Evolutionary conservation across 2,888 invertebrate genomes (phyloP).

Genomic region (Platycheirus rosarum): DNA sequence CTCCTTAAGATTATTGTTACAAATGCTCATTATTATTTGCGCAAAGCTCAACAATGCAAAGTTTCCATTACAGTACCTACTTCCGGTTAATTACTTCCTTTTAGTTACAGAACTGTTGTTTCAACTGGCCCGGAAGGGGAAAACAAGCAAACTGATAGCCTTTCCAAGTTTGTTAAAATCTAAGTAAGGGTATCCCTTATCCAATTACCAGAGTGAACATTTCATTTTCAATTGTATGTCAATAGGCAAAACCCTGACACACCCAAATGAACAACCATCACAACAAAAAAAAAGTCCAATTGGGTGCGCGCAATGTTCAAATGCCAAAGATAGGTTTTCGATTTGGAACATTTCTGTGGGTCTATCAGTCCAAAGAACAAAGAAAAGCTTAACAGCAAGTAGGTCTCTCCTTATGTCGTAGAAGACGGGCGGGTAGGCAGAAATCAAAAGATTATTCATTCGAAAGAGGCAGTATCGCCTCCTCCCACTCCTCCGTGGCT

Average conservation of each 20-base stretch:
- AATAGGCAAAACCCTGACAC: slow-evolving; percentile 10
- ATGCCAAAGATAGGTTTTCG: background rate
- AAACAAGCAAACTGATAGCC: slow-evolving; percentile 5
- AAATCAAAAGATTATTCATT: slow-evolving; percentile 30
- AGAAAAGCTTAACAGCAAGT: slow-evolving; percentile 4
- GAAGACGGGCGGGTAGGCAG: background rate
- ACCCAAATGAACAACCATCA: slow-evolving; percentile 25
- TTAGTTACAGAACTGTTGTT: slow-evolving; percentile 24
- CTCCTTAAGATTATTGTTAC: too few species aligned
- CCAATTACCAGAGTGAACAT: slow-evolving; percentile 4
- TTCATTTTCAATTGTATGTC: background rate
- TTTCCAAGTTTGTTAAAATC: background rate
- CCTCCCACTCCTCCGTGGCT: background rate
- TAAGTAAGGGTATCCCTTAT: background rate
- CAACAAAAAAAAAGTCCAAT: slow-evolving; percentile 11
- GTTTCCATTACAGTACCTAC: slow-evolving; percentile 7
- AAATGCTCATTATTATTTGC: background rate
- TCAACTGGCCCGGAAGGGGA: slow-evolving; percentile 4
- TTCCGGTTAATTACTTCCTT: slow-evolving; percentile 41
- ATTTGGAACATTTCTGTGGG: slow-evolving; percentile 6
- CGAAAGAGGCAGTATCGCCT: slow-evolving; percentile 10
- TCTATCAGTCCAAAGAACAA: background rate
- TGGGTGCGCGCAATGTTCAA: slow-evolving; percentile 29
- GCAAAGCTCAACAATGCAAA: background rate
- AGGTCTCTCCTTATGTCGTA: background rate